Conservation (phyloP, 2,797 vertebrate species). For the Cynodonichthys magdalenae region DNA sequence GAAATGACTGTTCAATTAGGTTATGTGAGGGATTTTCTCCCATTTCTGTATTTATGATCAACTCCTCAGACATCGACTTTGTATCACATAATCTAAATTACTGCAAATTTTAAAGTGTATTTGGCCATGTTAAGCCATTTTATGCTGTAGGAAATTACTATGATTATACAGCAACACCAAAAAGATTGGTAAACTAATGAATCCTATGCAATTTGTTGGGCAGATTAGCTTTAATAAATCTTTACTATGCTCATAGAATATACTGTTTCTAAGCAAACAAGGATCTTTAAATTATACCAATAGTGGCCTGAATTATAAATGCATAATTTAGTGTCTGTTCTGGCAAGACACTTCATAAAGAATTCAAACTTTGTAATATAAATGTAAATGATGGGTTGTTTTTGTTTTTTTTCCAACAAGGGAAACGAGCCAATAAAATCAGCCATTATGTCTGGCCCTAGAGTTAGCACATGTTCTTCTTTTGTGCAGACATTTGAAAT, state of each 20-base stretch:
- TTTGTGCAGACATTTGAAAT: neutral
- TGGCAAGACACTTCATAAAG: neutral
- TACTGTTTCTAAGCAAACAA: neutral
- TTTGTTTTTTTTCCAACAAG: neutral
- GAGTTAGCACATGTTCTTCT: neutral
- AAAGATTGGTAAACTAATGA: neutral
- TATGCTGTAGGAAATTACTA: neutral
- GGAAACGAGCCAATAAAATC: neutral
- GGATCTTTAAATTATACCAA: neutral
- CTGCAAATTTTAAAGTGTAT: neutral
- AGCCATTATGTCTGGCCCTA: neutral
- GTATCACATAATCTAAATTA: too few species aligned
- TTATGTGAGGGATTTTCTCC: too few species aligned
- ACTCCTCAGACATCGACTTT: too few species aligned
- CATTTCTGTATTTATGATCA: too few species aligned
- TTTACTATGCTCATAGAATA: neutral
- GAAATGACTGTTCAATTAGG: neutral
- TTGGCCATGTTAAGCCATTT: neutral
- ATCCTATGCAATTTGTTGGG: neutral
- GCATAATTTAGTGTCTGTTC: slow-evolving; percentile 8
- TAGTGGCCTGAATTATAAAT: neutral
- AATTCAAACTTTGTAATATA: slow-evolving; percentile 15
- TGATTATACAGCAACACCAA: neutral
- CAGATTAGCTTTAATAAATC: neutral
- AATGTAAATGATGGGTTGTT: slow-evolving; percentile 8